These are phyloP conservation scores for Drosophila paramelanica DNA, from an alignment of 2,888 invertebrate genomes.

Conservation along the genomic window DNA sequence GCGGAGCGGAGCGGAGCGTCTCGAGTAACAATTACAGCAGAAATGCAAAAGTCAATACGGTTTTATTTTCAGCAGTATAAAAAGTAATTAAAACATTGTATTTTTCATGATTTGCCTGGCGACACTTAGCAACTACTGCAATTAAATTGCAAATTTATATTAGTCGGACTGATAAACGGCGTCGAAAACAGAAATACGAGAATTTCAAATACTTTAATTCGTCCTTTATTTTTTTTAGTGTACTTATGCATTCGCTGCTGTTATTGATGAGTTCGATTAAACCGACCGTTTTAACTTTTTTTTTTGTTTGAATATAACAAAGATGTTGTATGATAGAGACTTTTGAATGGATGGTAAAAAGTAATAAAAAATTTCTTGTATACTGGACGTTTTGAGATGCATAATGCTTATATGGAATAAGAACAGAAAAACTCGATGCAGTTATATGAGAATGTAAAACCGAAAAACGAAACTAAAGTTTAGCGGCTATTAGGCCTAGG, in stretches of 20 bases:
- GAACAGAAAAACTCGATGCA: conserved; percentile 52
- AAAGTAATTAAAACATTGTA: not conserved
- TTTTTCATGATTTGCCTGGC: not conserved
- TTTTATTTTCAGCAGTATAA: no score
- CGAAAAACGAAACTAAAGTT: conserved; percentile 33
- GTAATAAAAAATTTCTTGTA: conserved; percentile 26
- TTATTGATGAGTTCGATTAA: conserved; percentile 21
- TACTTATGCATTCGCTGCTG: conserved; percentile 15
- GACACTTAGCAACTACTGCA: not conserved
- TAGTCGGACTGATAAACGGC: not conserved
- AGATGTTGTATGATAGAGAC: conserved; percentile 4
- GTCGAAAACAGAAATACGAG: not conserved
- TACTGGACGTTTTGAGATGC: conserved; percentile 50
- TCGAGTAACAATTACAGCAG: conserved; percentile 31
- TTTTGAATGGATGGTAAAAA: conserved; percentile 11
- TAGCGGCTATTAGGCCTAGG: conserved; percentile 46
- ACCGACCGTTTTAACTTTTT: not conserved
- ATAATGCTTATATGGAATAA: conserved; percentile 37
- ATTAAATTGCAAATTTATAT: not conserved
- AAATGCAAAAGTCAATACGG: conserved; percentile 18
- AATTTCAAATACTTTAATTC: not conserved
- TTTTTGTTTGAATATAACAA: not conserved
- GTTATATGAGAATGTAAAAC: conserved; percentile 33
- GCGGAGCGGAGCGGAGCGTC: conserved; percentile 22
- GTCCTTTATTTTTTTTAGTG: not conserved